Evolutionary conservation across 1,140 invertebrate species (phyloP).

Genomic region (Penaeus japonicus): DNA sequence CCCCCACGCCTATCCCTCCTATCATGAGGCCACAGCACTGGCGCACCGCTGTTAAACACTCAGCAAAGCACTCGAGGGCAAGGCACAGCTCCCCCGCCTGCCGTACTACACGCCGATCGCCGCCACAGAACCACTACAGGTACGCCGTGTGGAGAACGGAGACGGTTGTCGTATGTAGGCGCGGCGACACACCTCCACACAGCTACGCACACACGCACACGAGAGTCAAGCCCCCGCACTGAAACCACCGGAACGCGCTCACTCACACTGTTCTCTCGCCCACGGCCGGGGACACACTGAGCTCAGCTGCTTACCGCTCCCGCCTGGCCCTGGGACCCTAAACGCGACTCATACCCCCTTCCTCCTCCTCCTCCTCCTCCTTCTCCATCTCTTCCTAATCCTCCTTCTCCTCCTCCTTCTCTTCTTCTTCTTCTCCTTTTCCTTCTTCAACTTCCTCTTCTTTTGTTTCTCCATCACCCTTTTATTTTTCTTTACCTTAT

Average conservation of each 20-base stretch:
- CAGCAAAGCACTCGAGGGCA: not conserved
- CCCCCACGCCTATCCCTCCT: not conserved
- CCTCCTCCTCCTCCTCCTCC: not conserved
- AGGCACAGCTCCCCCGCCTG: not conserved
- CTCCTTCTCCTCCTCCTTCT: not conserved
- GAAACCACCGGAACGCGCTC: no score
- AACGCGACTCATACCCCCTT: not conserved
- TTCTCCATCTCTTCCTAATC: no score
- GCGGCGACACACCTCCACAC: not conserved
- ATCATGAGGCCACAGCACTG: not conserved
- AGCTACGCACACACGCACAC: not conserved
- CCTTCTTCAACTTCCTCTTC: no score
- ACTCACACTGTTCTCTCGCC: no score
- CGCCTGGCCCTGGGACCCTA: not conserved
- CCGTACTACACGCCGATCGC: not conserved
- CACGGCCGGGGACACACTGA: no score
- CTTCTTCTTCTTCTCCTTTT: not conserved
- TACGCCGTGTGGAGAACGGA: not conserved
- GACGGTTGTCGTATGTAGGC: not conserved
- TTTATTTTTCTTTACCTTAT: not conserved
- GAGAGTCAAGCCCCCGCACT: no score
- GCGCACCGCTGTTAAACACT: not conserved
- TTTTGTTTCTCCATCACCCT: no score
- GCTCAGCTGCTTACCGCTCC: no score
- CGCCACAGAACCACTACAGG: no score